These are phyloP conservation scores for Dinoponera quadriceps DNA, from an alignment of 1,140 invertebrate species.

Conservation along the genomic window DNA sequence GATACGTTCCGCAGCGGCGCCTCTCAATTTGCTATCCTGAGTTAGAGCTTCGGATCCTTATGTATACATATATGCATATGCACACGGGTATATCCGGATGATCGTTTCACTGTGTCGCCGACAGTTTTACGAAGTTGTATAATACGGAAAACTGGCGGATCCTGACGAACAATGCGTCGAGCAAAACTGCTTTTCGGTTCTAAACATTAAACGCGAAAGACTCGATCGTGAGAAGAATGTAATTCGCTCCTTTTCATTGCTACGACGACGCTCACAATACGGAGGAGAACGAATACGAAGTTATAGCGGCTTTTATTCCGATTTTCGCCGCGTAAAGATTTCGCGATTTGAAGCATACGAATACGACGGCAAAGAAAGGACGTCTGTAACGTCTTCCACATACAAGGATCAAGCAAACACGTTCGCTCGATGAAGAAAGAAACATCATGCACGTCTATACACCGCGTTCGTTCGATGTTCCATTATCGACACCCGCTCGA, in stretches of 20 bases:
- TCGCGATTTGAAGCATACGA: background rate
- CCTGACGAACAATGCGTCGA: background rate
- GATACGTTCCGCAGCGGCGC: constrained; percentile 64
- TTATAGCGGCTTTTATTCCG: background rate
- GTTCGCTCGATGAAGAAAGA: background rate
- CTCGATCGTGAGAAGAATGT: too few species aligned
- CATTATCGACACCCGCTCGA: background rate
- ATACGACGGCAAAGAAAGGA: background rate
- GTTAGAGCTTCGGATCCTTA: constrained; percentile 16
- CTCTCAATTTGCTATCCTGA: constrained; percentile 46
- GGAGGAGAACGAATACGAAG: background rate
- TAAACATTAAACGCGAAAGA: background rate
- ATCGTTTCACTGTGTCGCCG: constrained; percentile 21
- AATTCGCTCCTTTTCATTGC: too few species aligned
- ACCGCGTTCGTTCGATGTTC: background rate
- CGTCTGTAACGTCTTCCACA: background rate
- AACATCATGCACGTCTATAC: background rate
- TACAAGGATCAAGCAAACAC: background rate
- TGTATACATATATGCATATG: background rate
- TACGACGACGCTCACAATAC: background rate
- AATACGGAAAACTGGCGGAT: background rate
- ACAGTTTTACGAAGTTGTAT: constrained; percentile 8
- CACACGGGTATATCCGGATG: background rate
- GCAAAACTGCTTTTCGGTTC: constrained; percentile 13
- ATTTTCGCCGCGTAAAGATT: constrained; percentile 15